These are phyloP conservation scores for Copidosoma floridanum DNA, from an alignment of 1,140 invertebrate genomes.

Conservation along the genomic window DNA sequence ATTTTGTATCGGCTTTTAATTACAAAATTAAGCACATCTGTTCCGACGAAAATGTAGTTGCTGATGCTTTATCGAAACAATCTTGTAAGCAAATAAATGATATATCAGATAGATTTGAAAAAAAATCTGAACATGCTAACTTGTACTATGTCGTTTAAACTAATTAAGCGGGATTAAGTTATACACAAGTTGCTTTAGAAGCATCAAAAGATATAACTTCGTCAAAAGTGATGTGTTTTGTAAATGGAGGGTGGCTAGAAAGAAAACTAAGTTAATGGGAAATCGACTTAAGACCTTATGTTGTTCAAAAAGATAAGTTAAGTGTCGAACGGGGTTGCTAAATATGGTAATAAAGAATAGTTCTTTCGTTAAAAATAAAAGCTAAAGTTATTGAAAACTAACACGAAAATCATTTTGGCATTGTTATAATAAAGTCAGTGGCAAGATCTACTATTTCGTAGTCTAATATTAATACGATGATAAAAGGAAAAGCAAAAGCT, in stretches of 20 bases:
- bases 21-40: neutral
- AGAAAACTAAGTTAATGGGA: no score
- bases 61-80: neutral
- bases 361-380: neutral
- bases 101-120: neutral
- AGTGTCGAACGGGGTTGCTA: constrained; percentile 7
- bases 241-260: neutral
- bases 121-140: neutral
- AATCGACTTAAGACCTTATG: neutral
- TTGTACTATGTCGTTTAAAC: constrained; percentile 1
- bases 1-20: neutral
- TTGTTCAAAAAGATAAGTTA: constrained; percentile 3
- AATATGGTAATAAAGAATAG: neutral
- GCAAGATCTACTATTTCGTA: neutral
- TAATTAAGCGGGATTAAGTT: neutral
- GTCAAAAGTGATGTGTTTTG: neutral
- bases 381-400: constrained; percentile 1
- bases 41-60: neutral
- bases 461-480: neutral
- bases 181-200: constrained; percentile 1
- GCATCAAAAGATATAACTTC: constrained; percentile 5
- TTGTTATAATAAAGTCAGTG: constrained; percentile 15
- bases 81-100: neutral
- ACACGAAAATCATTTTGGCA: constrained; percentile 16
- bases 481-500: neutral